Percentiles rank a stretch among this genome's conserved stretches.
phyloP scores from a whole-genome alignment of 2,888 invertebrate species.

The Cancer borealis region DNA sequence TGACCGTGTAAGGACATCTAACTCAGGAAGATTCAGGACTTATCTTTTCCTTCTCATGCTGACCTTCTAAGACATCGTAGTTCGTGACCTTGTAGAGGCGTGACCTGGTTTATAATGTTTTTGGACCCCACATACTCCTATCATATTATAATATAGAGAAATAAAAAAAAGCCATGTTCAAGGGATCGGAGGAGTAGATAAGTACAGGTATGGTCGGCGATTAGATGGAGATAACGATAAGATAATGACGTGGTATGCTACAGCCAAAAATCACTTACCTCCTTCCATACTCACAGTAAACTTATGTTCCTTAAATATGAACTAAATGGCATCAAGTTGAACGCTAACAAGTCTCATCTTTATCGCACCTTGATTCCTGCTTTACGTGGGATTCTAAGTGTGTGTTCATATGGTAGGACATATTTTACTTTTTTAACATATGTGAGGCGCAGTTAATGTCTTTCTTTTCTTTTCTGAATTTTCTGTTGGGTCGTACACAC shows the following conservation, averaged over 20 bases:
- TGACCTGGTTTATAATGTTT: background rate
- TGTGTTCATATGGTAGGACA: no score
- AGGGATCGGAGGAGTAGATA: background rate
- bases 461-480: no score
- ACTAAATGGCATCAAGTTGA: background rate
- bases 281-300: background rate
- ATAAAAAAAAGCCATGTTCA: background rate
- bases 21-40: background rate
- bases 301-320: background rate
- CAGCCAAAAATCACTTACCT: constrained; percentile 11
- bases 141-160: constrained; percentile 1
- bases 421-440: no score
- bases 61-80: background rate
- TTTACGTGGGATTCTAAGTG: background rate
- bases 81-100: background rate
- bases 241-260: background rate
- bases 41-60: background rate
- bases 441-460: no score
- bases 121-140: background rate
- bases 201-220: constrained; percentile 9
- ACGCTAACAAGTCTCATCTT: background rate
- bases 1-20: background rate
- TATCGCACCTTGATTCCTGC: background rate
- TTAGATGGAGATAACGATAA: constrained; percentile 39
- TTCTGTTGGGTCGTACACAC: no score